These are phyloP conservation scores for Zingel zingel DNA, from an alignment of 2,113 vertebrate genomes.

Conservation along the genomic window DNA sequence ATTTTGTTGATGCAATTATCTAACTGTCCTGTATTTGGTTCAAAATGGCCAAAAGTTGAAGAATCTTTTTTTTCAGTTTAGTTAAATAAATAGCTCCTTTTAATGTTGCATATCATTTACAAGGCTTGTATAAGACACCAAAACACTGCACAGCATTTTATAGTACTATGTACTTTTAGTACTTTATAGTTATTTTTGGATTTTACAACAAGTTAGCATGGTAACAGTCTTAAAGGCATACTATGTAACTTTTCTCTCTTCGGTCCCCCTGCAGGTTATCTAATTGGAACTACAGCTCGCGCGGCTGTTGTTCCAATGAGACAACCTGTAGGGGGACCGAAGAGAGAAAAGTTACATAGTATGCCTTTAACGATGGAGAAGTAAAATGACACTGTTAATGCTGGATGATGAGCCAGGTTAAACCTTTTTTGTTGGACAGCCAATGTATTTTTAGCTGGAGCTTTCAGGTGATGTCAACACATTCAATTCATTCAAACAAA, in stretches of 20 bases:
- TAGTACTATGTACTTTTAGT: background rate
- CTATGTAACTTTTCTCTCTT: no score
- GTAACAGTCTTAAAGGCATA: background rate
- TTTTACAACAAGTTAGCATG: background rate
- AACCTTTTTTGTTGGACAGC: background rate
- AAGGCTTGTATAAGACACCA: background rate
- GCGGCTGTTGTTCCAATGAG: no score
- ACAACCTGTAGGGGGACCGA: no score
- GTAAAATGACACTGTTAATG: background rate
- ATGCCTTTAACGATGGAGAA: background rate
- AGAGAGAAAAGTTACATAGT: no score
- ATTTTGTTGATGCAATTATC: background rate
- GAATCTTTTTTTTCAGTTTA: background rate
- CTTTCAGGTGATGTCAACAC: background rate
- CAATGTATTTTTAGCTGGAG: no score
- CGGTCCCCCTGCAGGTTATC: no score
- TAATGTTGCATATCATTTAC: no score
- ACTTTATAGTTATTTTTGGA: no score
- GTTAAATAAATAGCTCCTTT: background rate
- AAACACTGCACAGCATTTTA: background rate
- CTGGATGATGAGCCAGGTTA: background rate
- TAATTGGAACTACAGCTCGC: no score
- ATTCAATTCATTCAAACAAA: background rate
- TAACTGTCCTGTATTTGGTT: background rate
- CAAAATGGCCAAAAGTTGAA: background rate